These are phyloP conservation scores for Nettapus auritus DNA, from an alignment of 2,113 vertebrate species.

Conservation along the genomic window DNA sequence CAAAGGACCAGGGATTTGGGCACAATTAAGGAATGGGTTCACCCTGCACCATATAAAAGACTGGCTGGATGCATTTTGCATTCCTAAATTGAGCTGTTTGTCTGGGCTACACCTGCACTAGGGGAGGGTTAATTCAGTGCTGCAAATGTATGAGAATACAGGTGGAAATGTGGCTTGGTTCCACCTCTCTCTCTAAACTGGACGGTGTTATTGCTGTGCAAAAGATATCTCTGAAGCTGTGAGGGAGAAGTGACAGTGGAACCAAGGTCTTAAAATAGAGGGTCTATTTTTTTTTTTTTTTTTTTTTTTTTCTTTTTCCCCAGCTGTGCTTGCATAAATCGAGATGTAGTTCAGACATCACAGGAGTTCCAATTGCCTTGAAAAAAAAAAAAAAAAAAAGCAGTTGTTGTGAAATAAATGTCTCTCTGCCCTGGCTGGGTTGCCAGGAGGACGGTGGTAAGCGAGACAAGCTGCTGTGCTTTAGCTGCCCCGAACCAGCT, in stretches of 20 bases:
- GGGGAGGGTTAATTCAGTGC: slow-evolving; percentile 22
- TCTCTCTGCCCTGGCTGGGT: not conserved
- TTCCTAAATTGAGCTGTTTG: not conserved
- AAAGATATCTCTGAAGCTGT: slow-evolving; percentile 20
- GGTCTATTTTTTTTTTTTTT: not conserved
- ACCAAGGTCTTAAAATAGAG: slow-evolving; percentile 27
- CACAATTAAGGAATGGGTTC: not conserved
- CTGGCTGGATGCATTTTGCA: not conserved
- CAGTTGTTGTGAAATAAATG: slow-evolving; percentile 27
- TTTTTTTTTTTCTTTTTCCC: accelerated
- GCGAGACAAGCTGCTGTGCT: not conserved
- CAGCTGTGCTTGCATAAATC: slow-evolving; percentile 37
- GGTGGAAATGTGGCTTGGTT: slow-evolving; percentile 21
- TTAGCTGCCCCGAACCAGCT: slow-evolving; percentile 21
- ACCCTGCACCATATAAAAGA: not conserved
- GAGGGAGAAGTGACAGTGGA: slow-evolving; percentile 15
- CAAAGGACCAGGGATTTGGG: not conserved
- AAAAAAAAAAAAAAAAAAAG: not conserved
- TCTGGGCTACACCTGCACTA: not conserved
- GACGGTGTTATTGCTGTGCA: slow-evolving; percentile 9
- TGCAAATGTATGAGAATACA: not conserved
- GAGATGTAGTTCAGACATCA: slow-evolving; percentile 22
- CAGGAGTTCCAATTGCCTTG: not conserved
- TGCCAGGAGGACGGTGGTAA: not conserved
- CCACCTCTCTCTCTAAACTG: slow-evolving; percentile 21